phyloP scores from a whole-genome alignment of 2,113 vertebrate species.

The Chionis minor region DNA sequence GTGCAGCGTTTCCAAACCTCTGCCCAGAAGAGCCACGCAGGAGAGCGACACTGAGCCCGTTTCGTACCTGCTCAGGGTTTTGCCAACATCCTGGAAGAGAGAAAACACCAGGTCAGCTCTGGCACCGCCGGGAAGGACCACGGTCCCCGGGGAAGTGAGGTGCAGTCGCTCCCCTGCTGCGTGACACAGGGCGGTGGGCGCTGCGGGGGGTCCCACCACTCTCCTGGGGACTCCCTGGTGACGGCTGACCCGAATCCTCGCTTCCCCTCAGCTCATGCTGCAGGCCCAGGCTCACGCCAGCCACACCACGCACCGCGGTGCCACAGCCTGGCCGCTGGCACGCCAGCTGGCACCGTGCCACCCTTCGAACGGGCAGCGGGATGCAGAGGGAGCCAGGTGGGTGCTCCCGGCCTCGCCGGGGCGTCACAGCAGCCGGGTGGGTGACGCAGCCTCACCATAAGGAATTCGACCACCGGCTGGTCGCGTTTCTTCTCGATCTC shows the following conservation, averaged over 20 bases:
- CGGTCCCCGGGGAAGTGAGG: accelerated
- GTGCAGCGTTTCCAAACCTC: background rate
- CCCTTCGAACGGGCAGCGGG: accelerated
- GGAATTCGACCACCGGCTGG: conserved; percentile 6
- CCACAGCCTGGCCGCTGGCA: background rate
- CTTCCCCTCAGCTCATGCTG: background rate
- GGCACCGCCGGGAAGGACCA: accelerated
- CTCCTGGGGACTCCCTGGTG: background rate
- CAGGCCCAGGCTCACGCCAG: background rate
- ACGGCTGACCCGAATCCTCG: background rate
- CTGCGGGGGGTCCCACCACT: background rate
- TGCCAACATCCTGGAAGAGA: conserved; percentile 12
- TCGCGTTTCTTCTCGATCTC: conserved; percentile 49
- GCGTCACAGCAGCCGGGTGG: background rate
- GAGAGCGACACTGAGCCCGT: accelerated
- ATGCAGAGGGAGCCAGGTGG: background rate
- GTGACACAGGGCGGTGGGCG: background rate
- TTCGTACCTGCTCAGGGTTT: background rate
- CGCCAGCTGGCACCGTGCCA: accelerated
- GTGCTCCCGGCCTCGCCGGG: background rate
- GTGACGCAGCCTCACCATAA: conserved; percentile 42
- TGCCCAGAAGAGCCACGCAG: accelerated
- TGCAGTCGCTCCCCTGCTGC: background rate
- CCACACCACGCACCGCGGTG: accelerated
- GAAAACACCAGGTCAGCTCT: background rate